Percentiles rank a stretch among this genome's conserved stretches.
These are phyloP conservation scores for Nematostella vectensis DNA, from an alignment of 92 coral and sea anemone genomes.

Conservation along the genomic window DNA sequence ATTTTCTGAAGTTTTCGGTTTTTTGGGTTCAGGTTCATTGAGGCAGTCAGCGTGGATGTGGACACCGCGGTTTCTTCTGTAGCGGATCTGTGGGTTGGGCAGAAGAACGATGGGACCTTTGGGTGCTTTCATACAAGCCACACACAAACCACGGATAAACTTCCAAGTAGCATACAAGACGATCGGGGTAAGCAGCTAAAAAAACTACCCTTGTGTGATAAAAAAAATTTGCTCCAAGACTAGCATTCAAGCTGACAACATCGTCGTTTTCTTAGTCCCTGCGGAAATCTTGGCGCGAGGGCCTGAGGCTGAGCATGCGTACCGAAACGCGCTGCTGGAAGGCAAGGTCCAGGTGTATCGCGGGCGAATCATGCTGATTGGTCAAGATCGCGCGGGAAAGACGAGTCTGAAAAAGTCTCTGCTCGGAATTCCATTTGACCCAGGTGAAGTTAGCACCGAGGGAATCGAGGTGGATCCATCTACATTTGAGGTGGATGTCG, in stretches of 20 bases:
- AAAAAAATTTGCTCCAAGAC: too few relatives aligned
- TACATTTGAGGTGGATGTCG: conserved; percentile 53
- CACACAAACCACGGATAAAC: too few relatives aligned
- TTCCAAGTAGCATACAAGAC: too few relatives aligned
- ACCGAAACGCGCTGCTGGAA: conserved; percentile 50
- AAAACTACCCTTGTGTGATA: too few relatives aligned
- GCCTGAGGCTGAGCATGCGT: conserved; percentile 60
- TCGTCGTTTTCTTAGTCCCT: conserved; percentile 41
- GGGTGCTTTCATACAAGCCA: background rate
- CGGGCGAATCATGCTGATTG: conserved; percentile 78
- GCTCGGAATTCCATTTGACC: conserved; percentile 63
- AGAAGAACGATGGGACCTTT: background rate
- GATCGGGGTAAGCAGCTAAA: too few relatives aligned
- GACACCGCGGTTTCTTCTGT: too few relatives aligned
- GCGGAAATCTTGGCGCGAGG: conserved; percentile 71
- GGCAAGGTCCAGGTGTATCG: conserved; percentile 61
- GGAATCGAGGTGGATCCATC: conserved; percentile 82
- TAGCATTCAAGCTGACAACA: too few relatives aligned
- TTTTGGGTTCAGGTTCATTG: too few relatives aligned
- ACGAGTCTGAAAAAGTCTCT: conserved; percentile 87
- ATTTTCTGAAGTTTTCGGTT: too few relatives aligned
- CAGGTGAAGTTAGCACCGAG: conserved; percentile 59
- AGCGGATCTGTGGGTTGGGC: conserved; percentile 2
- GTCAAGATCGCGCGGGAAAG: conserved; percentile 93
- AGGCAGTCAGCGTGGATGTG: too few relatives aligned